Evolutionary conservation across 2,888 invertebrate species (phyloP).

Genomic region (Polyommatus icarus): DNA sequence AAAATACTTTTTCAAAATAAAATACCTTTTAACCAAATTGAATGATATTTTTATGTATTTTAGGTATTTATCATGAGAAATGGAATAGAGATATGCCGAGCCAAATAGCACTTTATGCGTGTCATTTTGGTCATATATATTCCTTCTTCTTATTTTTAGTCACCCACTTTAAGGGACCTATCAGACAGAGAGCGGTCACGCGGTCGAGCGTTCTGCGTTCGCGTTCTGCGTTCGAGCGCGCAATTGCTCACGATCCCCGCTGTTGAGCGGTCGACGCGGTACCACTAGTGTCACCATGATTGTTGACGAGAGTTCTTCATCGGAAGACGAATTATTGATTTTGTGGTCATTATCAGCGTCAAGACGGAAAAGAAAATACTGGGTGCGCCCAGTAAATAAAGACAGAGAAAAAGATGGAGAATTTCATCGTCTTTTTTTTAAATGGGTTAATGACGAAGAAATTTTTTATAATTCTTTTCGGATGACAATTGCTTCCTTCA

Average conservation of each 20-base stretch:
- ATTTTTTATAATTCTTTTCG: constrained; percentile 36
- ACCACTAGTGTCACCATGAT: constrained; percentile 29
- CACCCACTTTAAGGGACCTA: too few species aligned
- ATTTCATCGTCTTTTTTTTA: constrained; percentile 13
- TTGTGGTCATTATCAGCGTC: constrained; percentile 37
- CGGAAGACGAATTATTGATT: constrained; percentile 37
- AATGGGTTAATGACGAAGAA: constrained; percentile 36
- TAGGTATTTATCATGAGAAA: too few species aligned
- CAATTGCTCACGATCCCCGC: background rate
- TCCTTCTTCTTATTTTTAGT: too few species aligned
- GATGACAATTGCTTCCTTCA: constrained; percentile 35
- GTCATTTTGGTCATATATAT: too few species aligned
- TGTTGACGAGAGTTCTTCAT: constrained; percentile 37
- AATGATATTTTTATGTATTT: too few species aligned
- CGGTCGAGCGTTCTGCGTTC: background rate
- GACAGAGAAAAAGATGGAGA: constrained; percentile 35
- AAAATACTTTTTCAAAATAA: too few species aligned
- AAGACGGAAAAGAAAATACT: constrained; percentile 36
- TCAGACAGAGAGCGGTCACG: too few species aligned
- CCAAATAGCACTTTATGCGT: too few species aligned
- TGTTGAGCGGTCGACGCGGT: background rate
- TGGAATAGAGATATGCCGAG: too few species aligned
- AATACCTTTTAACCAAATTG: too few species aligned
- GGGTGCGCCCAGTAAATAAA: constrained; percentile 36
- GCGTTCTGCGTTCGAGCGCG: too few species aligned